Conservation (phyloP, 2,113 vertebrate genomes). For the Saguinus midas region DNA sequence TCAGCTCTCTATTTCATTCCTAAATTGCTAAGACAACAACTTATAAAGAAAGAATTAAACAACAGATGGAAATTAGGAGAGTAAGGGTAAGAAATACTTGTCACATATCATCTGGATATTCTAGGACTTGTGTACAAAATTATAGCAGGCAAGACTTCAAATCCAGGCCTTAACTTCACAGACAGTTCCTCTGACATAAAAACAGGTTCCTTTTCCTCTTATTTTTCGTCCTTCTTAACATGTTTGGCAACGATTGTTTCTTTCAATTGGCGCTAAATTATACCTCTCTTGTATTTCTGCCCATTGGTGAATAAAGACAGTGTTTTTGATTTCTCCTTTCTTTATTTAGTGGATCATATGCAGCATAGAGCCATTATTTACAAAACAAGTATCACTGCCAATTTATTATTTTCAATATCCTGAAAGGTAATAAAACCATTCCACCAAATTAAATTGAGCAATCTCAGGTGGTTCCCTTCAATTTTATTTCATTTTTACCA, state of each 20-base stretch:
- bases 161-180: not conserved
- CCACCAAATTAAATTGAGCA: conserved; percentile 45
- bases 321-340: not conserved
- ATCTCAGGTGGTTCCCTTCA: conserved; percentile 29
- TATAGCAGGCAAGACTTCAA: conserved; percentile 6
- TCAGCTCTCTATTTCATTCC: not conserved
- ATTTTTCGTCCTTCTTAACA: conserved; percentile 33
- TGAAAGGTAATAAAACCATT: conserved; percentile 47
- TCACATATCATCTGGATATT: not conserved
- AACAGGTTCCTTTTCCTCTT: not conserved
- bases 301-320: not conserved
- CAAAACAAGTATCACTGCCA: conserved; percentile 44
- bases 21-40: not conserved
- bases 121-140: conserved; percentile 3
- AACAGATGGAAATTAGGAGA: not conserved
- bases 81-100: not conserved
- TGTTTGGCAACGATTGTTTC: conserved; percentile 16
- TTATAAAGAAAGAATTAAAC: not conserved
- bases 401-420: conserved; percentile 36
- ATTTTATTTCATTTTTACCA: conserved; percentile 62
- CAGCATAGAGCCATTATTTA: conserved; percentile 2
- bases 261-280: conserved; percentile 9
- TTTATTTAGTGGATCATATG: conserved; percentile 11
- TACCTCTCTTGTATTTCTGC: not conserved
- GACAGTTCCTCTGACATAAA: not conserved